Conservation (phyloP, 2,113 vertebrate genomes). For the Ornithorhynchus anatinus region DNA sequence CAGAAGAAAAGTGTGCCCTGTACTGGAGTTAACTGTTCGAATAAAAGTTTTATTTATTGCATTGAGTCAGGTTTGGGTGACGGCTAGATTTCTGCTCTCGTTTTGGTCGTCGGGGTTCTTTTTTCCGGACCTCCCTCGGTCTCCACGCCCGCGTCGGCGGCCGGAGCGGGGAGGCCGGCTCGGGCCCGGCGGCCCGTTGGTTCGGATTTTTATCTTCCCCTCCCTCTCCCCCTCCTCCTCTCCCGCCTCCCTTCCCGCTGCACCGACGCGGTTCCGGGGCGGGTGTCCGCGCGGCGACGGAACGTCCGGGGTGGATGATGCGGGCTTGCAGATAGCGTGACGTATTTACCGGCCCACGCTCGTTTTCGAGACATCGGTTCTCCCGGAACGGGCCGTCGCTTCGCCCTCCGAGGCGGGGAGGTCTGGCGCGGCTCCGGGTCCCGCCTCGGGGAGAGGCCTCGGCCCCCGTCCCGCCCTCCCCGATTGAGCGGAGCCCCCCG, state of each 20-base stretch:
- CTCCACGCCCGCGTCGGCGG: conserved; percentile 37
- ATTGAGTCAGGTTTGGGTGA: conserved; percentile 65
- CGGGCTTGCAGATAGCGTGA: too few relatives aligned
- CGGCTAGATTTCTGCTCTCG: too few relatives aligned
- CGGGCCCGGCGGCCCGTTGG: not conserved
- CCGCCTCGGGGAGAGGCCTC: not conserved
- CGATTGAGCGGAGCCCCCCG: not conserved
- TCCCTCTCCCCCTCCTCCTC: not conserved
- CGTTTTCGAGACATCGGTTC: too few relatives aligned
- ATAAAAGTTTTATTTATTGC: conserved; percentile 86
- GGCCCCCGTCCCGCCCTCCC: not conserved
- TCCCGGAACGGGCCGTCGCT: too few relatives aligned
- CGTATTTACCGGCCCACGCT: too few relatives aligned
- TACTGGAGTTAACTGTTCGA: conserved; percentile 74
- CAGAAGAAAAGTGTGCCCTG: conserved; percentile 74
- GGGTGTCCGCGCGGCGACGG: too few relatives aligned
- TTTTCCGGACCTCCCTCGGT: too few relatives aligned
- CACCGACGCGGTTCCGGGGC: too few relatives aligned
- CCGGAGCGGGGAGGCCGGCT: conserved; percentile 4
- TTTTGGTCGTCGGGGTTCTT: not conserved
- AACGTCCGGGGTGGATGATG: too few relatives aligned
- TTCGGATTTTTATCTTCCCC: not conserved
- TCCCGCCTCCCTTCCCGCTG: not conserved
- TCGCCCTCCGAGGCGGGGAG: not conserved
- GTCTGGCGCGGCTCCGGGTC: not conserved